Evolutionary conservation across 92 coral and sea anemone species (phyloP), one percentile per base, ranked within the genome.

Genomic region (Porites divaricata): DNA sequence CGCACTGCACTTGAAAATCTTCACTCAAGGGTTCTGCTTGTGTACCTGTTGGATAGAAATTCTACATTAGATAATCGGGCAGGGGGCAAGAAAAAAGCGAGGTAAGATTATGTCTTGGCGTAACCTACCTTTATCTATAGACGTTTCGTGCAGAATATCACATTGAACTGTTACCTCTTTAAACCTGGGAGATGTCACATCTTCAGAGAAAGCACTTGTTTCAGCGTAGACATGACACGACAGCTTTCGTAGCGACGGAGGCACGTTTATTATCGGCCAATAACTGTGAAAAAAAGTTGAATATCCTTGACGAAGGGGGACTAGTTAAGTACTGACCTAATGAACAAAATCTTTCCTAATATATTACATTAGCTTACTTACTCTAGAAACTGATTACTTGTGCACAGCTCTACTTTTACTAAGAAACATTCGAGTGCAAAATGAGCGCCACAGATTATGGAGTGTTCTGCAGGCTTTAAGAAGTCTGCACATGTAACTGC

Each of bases 401-500:
- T 75, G 80, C 54, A 75, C 20, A 56, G 80, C 80, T 75, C 67
- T 75, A 75, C 80, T 75, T 52, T n/a, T n/a, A n/a, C n/a, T n/a
- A n/a, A n/a, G 8, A 35, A 70, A 12, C 75, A 70, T 6, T 70
- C 75, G 19, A 14, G 24, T 41, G 59, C 2, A n/a, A 70, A 70
- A 70, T 70, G 75, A 48, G 14, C 19, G 54, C 49, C n/a, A 19
- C 75, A 70, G 16, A 70, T n/a, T 6, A 70, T 53, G 2, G 53
- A 70, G n/a, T 41, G 53, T 25, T 70, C 56, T 7, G 1, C 5
- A 6, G 56, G 57, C 12, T 70, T 1, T 7, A 28, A 6, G 53
- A 70, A 48, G 26, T 70, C 24, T n/a, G 53, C 75, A 15, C 58
- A 7, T 45, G 45, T 70, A 12, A 70, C 22, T 41, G 59, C 1